phyloP scores from a whole-genome alignment of 2,797 vertebrate species.

The Pterois miles region DNA sequence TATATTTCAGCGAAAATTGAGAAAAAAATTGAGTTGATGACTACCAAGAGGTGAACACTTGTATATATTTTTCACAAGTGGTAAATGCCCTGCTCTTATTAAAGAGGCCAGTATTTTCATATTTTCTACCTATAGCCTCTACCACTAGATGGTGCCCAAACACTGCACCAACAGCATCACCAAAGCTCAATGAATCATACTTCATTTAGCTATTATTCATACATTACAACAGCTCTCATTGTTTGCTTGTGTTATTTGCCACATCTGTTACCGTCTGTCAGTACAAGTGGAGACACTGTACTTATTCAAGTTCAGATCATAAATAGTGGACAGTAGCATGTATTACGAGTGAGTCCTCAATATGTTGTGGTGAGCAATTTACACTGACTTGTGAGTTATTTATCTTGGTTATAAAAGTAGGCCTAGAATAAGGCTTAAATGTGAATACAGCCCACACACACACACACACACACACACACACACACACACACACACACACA shows the following conservation, averaged over 20 bases:
- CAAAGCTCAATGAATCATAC: not conserved
- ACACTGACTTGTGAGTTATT: not conserved
- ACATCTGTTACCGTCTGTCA: not conserved
- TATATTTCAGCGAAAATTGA: not conserved
- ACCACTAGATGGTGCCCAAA: constrained; percentile 54
- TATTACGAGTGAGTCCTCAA: not conserved
- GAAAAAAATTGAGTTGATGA: not conserved
- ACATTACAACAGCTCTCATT: not conserved
- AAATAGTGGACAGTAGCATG: not conserved
- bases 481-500: not conserved
- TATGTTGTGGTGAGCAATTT: not conserved
- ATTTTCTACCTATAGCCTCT: not conserved
- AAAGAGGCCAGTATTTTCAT: not conserved
- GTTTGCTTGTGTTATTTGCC: not conserved
- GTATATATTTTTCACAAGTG: not conserved
- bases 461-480: constrained; percentile 35
- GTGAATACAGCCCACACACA: not conserved
- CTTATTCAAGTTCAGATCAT: not conserved
- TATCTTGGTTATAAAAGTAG: not conserved
- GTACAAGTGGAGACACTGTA: not conserved
- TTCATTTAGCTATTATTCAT: not conserved
- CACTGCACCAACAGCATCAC: not conserved
- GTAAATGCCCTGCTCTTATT: not conserved
- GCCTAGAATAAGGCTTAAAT: not conserved
- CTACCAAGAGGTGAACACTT: not conserved